These are phyloP conservation scores for Empis livida DNA, from an alignment of 2,888 invertebrate genomes.

Conservation along the genomic window DNA sequence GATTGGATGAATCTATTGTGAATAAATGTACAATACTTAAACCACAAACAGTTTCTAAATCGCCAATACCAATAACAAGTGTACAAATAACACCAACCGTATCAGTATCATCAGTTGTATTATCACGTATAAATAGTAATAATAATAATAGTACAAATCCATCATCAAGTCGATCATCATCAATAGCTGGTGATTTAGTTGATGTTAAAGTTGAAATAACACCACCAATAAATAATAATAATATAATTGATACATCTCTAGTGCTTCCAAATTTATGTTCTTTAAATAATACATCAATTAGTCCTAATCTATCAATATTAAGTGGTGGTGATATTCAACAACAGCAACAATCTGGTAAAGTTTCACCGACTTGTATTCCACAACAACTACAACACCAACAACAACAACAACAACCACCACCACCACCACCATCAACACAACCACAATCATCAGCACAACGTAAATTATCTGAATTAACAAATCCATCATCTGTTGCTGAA, in stretches of 20 bases:
- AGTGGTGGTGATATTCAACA: slow-evolving; percentile 25
- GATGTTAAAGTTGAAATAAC: slow-evolving; percentile 37
- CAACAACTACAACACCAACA: neutral
- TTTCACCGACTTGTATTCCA: slow-evolving; percentile 22
- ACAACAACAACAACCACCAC: slow-evolving; percentile 1
- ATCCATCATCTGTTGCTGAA: slow-evolving; percentile 16
- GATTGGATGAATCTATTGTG: neutral
- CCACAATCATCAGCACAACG: slow-evolving; percentile 16
- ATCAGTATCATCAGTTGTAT: too few relatives aligned
- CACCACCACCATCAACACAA: slow-evolving; percentile 12
- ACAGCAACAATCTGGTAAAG: slow-evolving; percentile 19
- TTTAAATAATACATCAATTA: slow-evolving; percentile 30
- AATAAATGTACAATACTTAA: neutral
- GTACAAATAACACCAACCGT: neutral
- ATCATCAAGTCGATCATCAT: slow-evolving; percentile 35
- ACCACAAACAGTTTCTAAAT: neutral
- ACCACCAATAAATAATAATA: slow-evolving; percentile 25
- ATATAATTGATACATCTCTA: slow-evolving; percentile 23
- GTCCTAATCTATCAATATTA: slow-evolving; percentile 15
- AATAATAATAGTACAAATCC: slow-evolving; percentile 33
- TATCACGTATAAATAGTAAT: neutral
- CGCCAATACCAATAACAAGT: neutral
- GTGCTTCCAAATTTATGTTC: slow-evolving; percentile 31
- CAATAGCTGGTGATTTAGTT: slow-evolving; percentile 32
- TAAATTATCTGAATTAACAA: slow-evolving; percentile 31